These are phyloP conservation scores for Mus spicilegus DNA, from an alignment of 2,113 vertebrate species.

Conservation along the genomic window DNA sequence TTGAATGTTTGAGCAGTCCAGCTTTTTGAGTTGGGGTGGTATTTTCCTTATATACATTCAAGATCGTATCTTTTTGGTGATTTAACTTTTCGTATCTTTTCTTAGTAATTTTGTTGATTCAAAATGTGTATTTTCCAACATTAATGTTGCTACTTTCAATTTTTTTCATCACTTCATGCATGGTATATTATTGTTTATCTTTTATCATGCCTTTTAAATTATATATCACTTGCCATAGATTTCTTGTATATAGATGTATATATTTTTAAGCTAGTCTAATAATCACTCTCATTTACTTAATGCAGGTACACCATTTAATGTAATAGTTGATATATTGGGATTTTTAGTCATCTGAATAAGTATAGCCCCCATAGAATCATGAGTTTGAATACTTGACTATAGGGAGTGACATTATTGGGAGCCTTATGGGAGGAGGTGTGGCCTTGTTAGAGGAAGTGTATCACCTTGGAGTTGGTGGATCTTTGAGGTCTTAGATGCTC, in stretches of 20 bases:
- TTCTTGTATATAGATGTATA: neutral
- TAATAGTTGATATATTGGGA: neutral
- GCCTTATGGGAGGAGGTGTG: too few species aligned
- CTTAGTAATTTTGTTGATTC: neutral
- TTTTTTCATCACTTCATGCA: neutral
- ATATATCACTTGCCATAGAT: neutral
- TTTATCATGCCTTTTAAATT: neutral
- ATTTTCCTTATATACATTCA: neutral
- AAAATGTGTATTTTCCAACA: neutral
- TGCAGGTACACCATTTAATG: neutral
- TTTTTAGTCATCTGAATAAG: too few species aligned
- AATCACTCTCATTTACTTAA: neutral
- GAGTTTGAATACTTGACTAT: too few species aligned
- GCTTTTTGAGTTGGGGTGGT: neutral
- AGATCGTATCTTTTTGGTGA: neutral
- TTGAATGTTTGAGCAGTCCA: neutral
- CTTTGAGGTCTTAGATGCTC: too few species aligned
- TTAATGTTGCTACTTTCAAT: neutral
- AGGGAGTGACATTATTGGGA: too few species aligned
- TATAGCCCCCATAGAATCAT: too few species aligned
- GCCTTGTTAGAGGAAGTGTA: too few species aligned
- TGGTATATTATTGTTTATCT: neutral
- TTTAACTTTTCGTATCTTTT: neutral
- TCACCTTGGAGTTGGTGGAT: too few species aligned
- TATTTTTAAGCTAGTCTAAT: neutral